Evolutionary conservation across 2,797 vertebrate genomes (phyloP), one percentile per base, ranked within the genome.

Genomic region (Hirundo rustica): DNA sequence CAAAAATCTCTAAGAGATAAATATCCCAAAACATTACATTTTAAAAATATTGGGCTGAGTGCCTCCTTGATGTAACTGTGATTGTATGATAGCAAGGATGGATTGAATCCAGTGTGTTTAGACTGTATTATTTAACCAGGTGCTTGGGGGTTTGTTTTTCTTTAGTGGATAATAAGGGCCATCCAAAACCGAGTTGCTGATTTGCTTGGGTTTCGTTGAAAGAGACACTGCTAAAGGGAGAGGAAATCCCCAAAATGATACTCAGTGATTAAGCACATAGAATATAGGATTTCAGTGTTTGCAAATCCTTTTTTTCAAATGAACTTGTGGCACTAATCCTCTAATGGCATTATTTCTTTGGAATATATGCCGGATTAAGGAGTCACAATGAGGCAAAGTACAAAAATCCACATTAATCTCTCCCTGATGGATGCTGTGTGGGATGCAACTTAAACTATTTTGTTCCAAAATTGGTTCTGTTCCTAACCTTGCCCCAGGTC

Each of bases 331-430:
- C 97, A 98, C 96, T 99, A 99, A 99, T 98, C 98, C 98, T 98
- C 98, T 98, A 98, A 97, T 97, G 98, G 98, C 98, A 98, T 98
- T 98, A 98, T 98, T 97, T 96, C 91, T 97, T 86, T 97, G 92
- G 95, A 97, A 97, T 98, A 98, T 97, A 97, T 97, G 94, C 91
- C 71, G 97, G 95, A 98, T 99, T 99, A 99, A 96, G 96, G 95
- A 98, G 98, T 98, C 98, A 98, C 98, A 93, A 96, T 97, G 98
- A 98, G 98, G 98, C 97, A 94, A 98, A 98, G 97, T 96, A 98
- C 98, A 98, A 97, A 98, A 97, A 96, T 91, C 96, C 94, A 98
- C 96, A 95, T 98, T 98, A 98, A 98, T 98, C 98, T 98, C 95
- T 94, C 95, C 96, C 97, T 38, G 27, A 81, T 93, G 90, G 96